Evolutionary conservation across 2,797 vertebrate genomes (phyloP), one percentile per base, ranked within the genome.

Genomic region (Craterocephalus amniculus): DNA sequence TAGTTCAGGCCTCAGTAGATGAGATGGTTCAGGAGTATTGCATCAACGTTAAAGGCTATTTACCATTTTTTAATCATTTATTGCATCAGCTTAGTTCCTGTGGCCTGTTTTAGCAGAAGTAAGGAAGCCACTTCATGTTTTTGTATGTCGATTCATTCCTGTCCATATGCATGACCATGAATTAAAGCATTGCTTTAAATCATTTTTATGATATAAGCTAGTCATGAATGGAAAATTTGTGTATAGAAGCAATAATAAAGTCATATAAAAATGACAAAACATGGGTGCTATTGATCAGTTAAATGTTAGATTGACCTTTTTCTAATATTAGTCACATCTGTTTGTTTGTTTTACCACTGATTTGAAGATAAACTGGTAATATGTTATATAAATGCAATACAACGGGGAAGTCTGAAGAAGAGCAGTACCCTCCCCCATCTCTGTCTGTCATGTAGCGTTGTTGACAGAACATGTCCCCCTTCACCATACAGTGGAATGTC

Each of bases 401-500:
- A 63, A 65, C 71, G 56, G 18, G 67, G 58, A 69, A 51, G 54
- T 73, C 36, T 71, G 27, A 49, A 45, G 67, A 52, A 60, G 67
- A 67, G 74, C 63, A 69, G 74, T 66, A 49, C 63, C 63, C 58
- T 54, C 73, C 72, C 72, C 59, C 45, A 22, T 54, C 49, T 52
- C 57, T 70, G 56, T 73, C 72, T 81, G 71, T 85, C 81, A 81
- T 87, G 76, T 88, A 27, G 62, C 51, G 70, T 40, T 86, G 75
- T 82, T 86, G 76, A 86, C 84, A 77, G 84, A 86, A 63, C 66
- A 26, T 79, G 87, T 83, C 83, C 78, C 71, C 70, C 73, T 84
- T 82, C 80, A 78, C 78, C 79, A 77, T 88, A 83, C 82, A 88
- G 88, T 82, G 87, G 88, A 90, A 91, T 92, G 90, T 92, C 89